Evolutionary conservation across 1,140 invertebrate genomes (phyloP).

Genomic region (Pseudobourletiella spinata): DNA sequence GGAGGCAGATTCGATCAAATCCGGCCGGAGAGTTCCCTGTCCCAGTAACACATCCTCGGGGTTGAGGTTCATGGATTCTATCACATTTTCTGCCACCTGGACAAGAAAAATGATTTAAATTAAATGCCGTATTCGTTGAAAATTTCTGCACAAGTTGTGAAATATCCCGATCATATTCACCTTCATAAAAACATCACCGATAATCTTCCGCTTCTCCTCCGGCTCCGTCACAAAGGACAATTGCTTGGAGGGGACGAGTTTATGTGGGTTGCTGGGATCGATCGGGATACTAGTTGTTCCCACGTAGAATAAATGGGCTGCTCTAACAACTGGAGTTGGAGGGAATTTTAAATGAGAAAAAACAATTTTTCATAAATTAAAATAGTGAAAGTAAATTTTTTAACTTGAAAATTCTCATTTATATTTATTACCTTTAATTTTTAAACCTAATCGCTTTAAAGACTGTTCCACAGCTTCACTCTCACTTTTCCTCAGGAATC

Average conservation of each 20-base stretch:
- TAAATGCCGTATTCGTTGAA: not conserved
- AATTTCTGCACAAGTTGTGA: not conserved
- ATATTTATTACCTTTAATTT: constrained; percentile 55
- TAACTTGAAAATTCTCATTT: not conserved
- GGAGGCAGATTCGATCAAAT: constrained; percentile 96
- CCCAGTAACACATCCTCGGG: constrained; percentile 77
- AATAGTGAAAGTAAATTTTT: not conserved
- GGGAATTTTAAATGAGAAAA: constrained; percentile 1
- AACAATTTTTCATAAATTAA: not conserved
- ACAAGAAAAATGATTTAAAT: constrained; percentile 11
- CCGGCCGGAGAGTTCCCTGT: constrained; percentile 89
- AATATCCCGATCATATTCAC: too few species aligned
- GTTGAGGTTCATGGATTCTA: constrained; percentile 68
- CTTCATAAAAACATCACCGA: constrained; percentile 95
- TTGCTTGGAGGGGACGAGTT: constrained; percentile 55
- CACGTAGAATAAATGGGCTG: constrained; percentile 57
- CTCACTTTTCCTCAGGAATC: constrained; percentile 96
- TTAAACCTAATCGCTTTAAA: constrained; percentile 73
- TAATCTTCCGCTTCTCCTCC: constrained; percentile 97
- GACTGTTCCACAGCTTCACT: constrained; percentile 78
- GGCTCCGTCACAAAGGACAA: constrained; percentile 78
- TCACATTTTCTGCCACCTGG: constrained; percentile 68
- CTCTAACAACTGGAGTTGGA: constrained; percentile 53
- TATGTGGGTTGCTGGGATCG: constrained; percentile 47
- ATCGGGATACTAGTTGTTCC: constrained; percentile 69